Evolutionary conservation across 2,888 invertebrate genomes (phyloP), one percentile per base, ranked within the genome.

Genomic region (Lypha dubia): DNA sequence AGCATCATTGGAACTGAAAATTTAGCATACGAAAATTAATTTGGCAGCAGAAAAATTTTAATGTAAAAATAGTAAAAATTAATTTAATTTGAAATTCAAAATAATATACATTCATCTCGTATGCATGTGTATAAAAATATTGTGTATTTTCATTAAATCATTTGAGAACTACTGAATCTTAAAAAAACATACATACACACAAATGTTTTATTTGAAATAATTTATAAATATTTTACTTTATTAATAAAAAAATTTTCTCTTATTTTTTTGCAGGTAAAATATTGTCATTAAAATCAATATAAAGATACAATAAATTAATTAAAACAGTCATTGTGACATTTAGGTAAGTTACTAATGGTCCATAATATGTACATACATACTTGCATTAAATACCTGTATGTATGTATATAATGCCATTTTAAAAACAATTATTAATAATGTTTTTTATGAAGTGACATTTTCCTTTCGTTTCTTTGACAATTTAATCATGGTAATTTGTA

Each of bases 191-290:
- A 38, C 17, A 17, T 46, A n/a, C 1, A 46, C 5, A 17, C 6
- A 4, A 46, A 6, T 46, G 46, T 11, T 11, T 17, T 53, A 13
- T 1, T 38, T 28, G 3, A 28, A 28, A 28, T 38, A 38, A 15
- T 22, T 1, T 15, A 32, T 20, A 11, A 17, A 70, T 71, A 8
- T 49, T 35, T 53, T 41, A 13, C 35, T 35, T 9, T 17, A 32
- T 49, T 67, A 38, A 38, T 22, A 22, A 41, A 17, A 17, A 38
- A 6, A 9, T 24, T 56, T 38, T 24, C 13, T 68, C n/a, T 56
- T 17, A 8, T 17, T 53, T 24, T 51, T 51, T 77, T 71, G 1
- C 71, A 71, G 71, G 70, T 71, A 79, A 77, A 49, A 32, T 41
- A 9, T 11, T 35, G n/a, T 56, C 35, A 67, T 60, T 46, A 44